Evolutionary conservation across 2,888 invertebrate genomes (phyloP).

Genomic region (Octonoba sinensis): DNA sequence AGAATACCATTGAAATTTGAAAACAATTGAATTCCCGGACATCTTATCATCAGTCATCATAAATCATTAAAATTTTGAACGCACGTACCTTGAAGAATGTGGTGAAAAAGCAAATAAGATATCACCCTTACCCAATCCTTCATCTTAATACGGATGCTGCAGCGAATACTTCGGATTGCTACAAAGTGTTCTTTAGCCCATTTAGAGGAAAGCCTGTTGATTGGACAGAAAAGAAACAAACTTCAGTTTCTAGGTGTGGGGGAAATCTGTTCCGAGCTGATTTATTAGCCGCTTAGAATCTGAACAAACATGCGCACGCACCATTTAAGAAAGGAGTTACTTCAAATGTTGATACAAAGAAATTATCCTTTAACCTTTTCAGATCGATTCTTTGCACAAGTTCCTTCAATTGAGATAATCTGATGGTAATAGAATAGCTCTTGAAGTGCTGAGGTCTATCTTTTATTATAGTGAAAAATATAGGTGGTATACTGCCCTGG

Average conservation of each 20-base stretch:
- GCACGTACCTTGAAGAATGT: slow-evolving; percentile 4
- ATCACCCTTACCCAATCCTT: background rate
- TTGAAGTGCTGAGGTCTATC: too few species aligned
- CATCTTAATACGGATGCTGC: background rate
- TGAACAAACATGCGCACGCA: slow-evolving; percentile 1
- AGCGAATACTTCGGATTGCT: background rate
- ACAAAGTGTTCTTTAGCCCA: slow-evolving; percentile 15
- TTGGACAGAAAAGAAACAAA: slow-evolving; percentile 13
- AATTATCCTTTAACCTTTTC: background rate
- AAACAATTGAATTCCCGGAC: too few species aligned
- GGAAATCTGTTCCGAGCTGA: slow-evolving; percentile 1
- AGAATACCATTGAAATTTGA: too few species aligned
- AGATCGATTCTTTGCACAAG: too few species aligned
- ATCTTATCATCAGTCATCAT: background rate
- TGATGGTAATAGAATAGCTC: too few species aligned
- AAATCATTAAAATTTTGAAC: slow-evolving; percentile 9
- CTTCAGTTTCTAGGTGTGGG: background rate
- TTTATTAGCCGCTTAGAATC: background rate
- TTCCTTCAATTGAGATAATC: too few species aligned
- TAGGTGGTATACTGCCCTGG: too few species aligned
- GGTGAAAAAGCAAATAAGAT: slow-evolving; percentile 1
- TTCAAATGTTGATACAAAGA: slow-evolving; percentile 2
- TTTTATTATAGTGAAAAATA: too few species aligned
- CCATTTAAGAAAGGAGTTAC: background rate
- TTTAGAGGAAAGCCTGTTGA: slow-evolving; percentile 9